Evolutionary conservation across 1,140 invertebrate genomes (phyloP).

Genomic region (Dendroctonus valens): DNA sequence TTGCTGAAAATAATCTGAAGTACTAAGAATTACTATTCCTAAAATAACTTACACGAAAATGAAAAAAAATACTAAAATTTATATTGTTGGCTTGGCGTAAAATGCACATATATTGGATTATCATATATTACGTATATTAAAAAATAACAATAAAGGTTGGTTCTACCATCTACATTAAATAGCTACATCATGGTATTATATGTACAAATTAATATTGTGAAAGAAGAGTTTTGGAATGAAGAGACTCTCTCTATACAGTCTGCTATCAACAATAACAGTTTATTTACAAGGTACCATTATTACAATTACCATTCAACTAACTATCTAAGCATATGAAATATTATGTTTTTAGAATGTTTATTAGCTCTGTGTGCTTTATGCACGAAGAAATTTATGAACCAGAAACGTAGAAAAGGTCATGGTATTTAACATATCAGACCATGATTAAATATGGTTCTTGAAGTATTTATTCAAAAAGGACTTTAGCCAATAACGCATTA

Average conservation of each 20-base stretch:
- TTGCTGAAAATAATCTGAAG: no score
- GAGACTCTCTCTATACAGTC: background rate
- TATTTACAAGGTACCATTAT: no score
- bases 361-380: background rate
- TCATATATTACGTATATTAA: constrained; percentile 1
- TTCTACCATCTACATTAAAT: constrained; percentile 3
- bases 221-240: background rate
- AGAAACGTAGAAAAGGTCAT: no score
- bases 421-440: no score
- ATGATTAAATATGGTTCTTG: no score
- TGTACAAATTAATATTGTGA: background rate
- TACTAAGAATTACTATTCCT: no score
- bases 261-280: background rate
- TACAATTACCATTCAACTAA: background rate
- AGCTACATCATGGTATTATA: constrained; percentile 2
- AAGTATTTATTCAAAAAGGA: no score
- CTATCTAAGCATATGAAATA: background rate
- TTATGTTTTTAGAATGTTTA: background rate
- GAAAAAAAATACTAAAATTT: no score
- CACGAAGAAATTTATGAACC: no score
- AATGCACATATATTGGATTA: background rate
- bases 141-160: constrained; percentile 4
- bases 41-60: no score
- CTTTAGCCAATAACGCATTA: no score
- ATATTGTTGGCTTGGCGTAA: background rate